Conservation (phyloP, 2,888 invertebrate genomes). For the Dioctria linearis region DNA sequence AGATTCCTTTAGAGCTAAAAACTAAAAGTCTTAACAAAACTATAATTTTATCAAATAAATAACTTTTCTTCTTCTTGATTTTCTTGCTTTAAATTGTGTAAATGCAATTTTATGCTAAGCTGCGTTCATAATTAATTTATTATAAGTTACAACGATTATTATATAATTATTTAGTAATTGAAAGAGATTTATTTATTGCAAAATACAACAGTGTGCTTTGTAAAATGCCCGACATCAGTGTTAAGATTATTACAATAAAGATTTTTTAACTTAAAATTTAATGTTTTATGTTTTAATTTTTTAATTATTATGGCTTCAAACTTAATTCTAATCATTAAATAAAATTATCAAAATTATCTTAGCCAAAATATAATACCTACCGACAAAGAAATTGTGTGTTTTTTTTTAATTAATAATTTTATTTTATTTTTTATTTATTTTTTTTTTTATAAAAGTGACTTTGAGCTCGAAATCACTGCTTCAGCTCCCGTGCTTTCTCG, state of each 20-base stretch:
- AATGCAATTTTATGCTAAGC: slow-evolving; percentile 43
- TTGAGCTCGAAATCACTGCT: not conserved
- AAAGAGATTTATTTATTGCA: not conserved
- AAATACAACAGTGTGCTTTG: slow-evolving; percentile 27
- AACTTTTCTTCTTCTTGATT: not conserved
- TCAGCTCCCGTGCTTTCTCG: not conserved
- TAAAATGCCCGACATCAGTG: slow-evolving; percentile 15
- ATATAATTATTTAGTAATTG: no score
- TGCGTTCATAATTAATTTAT: slow-evolving; percentile 8
- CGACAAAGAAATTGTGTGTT: slow-evolving; percentile 18
- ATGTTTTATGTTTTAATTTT: slow-evolving; percentile 5
- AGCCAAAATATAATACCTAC: slow-evolving; percentile 38
- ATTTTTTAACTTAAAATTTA: slow-evolving; percentile 30
- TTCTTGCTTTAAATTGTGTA: slow-evolving; percentile 18
- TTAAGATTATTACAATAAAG: slow-evolving; percentile 25
- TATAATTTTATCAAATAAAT: slow-evolving; percentile 11
- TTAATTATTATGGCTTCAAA: slow-evolving; percentile 37
- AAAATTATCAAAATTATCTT: slow-evolving; percentile 20
- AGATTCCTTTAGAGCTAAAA: not conserved
- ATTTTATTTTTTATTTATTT: not conserved
- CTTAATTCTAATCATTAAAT: slow-evolving; percentile 33
- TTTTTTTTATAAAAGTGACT: not conserved
- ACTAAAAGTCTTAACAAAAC: not conserved
- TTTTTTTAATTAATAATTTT: not conserved
- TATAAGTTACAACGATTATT: not conserved